These are phyloP conservation scores for Pseudorhiza aurosa DNA, from an alignment of 30 jellyfish, hydroid and myxozoan genomes.

Conservation along the genomic window DNA sequence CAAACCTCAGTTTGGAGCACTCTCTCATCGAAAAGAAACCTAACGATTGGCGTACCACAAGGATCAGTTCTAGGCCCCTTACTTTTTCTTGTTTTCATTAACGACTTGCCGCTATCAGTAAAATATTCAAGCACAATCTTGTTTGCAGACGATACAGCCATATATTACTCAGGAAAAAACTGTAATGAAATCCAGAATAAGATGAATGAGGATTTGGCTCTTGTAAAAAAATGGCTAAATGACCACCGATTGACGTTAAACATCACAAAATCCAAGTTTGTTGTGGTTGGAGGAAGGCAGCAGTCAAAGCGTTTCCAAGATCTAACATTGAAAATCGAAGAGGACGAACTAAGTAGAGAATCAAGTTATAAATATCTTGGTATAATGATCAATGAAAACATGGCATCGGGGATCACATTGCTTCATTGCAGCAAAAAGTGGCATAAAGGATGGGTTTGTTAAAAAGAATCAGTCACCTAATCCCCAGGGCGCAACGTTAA, in stretches of 20 bases:
- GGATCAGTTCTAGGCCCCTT: constrained; percentile 62
- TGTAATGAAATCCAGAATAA: constrained; percentile 76
- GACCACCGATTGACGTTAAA: constrained; percentile 72
- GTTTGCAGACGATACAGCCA: constrained; percentile 77
- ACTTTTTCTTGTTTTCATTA: constrained; percentile 67
- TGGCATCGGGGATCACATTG: constrained; percentile 76
- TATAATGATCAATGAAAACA: constrained; percentile 50
- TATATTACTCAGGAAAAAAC: constrained; percentile 67
- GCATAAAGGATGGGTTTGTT: constrained; percentile 58
- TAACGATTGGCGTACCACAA: constrained; percentile 69
- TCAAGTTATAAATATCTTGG: constrained; percentile 46
- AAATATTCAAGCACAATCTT: constrained; percentile 61
- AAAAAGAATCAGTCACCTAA: constrained; percentile 56
- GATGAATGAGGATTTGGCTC: constrained; percentile 55
- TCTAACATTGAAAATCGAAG: constrained; percentile 57
- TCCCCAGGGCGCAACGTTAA: constrained; percentile 55
- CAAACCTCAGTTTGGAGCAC: constrained; percentile 68
- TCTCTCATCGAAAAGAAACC: constrained; percentile 65
- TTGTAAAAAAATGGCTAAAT: constrained; percentile 52
- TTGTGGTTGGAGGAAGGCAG: constrained; percentile 71
- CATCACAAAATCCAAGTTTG: constrained; percentile 60
- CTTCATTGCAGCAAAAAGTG: constrained; percentile 78
- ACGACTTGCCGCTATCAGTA: constrained; percentile 81
- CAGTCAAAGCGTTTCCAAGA: constrained; percentile 66
- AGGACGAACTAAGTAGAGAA: constrained; percentile 43